Base-by-base conservation (phyloP, 2,888 invertebrate genomes). In the Stenodema calcarata region DNA sequence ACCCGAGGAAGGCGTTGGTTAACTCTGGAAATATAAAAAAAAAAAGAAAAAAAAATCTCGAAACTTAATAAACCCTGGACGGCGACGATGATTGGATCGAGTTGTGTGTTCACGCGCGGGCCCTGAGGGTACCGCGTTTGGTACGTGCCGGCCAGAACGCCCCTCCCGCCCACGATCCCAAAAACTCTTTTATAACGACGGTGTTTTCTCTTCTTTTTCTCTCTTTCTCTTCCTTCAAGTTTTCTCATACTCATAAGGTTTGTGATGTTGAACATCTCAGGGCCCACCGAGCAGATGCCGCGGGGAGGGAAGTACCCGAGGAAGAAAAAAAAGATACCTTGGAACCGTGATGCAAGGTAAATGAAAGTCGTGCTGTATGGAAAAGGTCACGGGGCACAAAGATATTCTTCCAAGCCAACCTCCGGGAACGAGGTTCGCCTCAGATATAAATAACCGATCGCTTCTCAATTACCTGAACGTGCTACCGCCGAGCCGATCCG, bases 381-480 rank as follows among this genome's bases (percentile, higher is more conserved):
- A 80, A 78, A 80, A 80, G 80, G 80, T 80, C 80, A 80, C 80
- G 80, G 54, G 28, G 42, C 54, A 80, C 80, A 80, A 28, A 80
- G 47, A 50, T 80, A 80, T 80, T 50, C 47, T 28, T n/a, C 27
- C 54, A 35, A 35, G 35, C 35, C 35, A 27, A 28, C 47, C 30
- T 80, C 80, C 35, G 27, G 47, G 28, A 80, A 47, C 80, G 18
- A 23, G 50, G 28, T 27, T 30, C 80, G 30, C 54, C 54, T 54
- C 47, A 78, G 80, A 54, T 54, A 80, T 80, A 80, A 80, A 80
- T 80, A 80, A 80, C 80, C 28, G 30, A 50, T 47, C 50, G 80
- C 54, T 54, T 80, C 80, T 80, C 80, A 80, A 80, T 80, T 80
- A 80, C 80, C 54, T 30, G 54, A 80, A 80, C 80, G 80, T 80